Evolutionary conservation across 2,797 vertebrate genomes (phyloP), one percentile per base, ranked within the genome.

Genomic region (Leptodactylus fallax): DNA sequence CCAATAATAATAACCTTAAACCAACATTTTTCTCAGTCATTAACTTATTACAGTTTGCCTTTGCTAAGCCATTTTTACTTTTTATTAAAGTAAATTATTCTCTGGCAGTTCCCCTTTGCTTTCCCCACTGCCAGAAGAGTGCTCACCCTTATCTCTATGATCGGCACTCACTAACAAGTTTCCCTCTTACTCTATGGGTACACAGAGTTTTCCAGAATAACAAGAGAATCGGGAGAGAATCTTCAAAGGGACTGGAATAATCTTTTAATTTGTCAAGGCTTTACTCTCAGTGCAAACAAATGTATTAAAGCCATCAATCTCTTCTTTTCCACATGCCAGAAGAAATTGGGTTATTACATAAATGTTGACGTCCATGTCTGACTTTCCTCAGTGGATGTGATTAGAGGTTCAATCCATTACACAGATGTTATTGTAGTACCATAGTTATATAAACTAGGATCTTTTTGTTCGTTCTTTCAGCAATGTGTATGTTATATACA

Each of bases 271-370:
- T 77, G 81, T 55, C 58, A 67, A 25, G 13, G 65, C 58, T 87
- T 87, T 81, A 67, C 25, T 74, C 51, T 77, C 58, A 82, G 55
- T 77, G 56, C 81, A 87, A 83, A 83, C 58, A 76, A 84, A 87
- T 21, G 61, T 83, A 83, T 87, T 87, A 83, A 87, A 87, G 61
- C n/a, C 61, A 85, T 88, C 83, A 85, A 85, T 85, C 78, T 85
- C 69, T 19, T 55, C 21, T 51, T 65, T 81, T 63, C 23, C 56
- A 61, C 69, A 85, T 76, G 78, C 58, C 83, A 81, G 60, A 81
- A 53, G 6, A 81, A 63, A 85, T 85, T 85, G 87, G 87, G 69
- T 88, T 85, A 85, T 81, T 85, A 67, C 71, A 79, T 76, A 88
- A 81, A 85, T 84, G 79, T 88, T 88, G 87, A 85, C 67, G 2